phyloP scores from a whole-genome alignment of 2,797 vertebrate genomes.

The Urosaurus nigricauda region DNA sequence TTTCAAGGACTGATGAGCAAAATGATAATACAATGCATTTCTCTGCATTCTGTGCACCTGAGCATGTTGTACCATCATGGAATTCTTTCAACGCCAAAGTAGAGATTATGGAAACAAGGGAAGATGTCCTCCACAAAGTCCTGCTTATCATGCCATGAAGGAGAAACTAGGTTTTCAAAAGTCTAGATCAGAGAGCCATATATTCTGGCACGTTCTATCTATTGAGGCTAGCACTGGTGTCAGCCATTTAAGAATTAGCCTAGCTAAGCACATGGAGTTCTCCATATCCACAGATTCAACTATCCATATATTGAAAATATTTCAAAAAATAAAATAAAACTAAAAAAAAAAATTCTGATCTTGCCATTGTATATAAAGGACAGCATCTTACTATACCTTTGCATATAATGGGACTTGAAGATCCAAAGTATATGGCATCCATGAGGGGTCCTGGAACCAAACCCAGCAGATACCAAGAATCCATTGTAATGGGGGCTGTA shows the following conservation, averaged over 20 bases:
- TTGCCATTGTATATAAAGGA: no score
- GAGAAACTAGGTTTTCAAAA: not conserved
- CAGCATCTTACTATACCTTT: no score
- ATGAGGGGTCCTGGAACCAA: no score
- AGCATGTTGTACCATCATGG: not conserved
- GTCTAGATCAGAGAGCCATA: no score
- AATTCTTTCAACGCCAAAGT: not conserved
- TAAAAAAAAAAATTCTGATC: no score
- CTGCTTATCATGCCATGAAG: not conserved
- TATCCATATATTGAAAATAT: no score
- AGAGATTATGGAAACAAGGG: not conserved
- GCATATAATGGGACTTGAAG: no score
- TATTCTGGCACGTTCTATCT: not conserved
- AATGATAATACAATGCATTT: not conserved
- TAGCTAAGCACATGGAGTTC: not conserved
- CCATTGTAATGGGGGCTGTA: no score
- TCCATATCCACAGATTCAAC: no score
- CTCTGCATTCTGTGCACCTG: not conserved
- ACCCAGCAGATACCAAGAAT: no score
- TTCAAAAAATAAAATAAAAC: no score
- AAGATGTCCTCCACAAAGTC: not conserved
- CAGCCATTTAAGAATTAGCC: not conserved
- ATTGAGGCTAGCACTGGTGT: not conserved
- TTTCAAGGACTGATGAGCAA: not conserved
- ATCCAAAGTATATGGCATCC: no score